Percentiles rank a stretch among this genome's conserved stretches.
phyloP scores from a whole-genome alignment of 2,113 vertebrate genomes.

The Rhea pennata region DNA sequence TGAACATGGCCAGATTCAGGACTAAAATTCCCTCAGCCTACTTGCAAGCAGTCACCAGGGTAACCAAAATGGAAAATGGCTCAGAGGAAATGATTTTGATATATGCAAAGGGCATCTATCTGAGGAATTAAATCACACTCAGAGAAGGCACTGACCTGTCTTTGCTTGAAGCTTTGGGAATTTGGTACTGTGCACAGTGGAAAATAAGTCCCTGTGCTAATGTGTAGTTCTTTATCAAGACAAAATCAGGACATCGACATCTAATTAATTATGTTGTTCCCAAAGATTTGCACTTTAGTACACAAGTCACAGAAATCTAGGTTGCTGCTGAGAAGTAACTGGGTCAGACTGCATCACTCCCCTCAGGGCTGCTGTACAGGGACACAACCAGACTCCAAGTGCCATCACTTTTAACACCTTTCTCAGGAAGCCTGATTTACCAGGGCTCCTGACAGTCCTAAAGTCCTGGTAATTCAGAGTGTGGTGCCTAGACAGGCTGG shows the following conservation, averaged over 20 bases:
- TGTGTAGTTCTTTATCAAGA: not conserved
- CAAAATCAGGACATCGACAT: not conserved
- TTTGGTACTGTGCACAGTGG: not conserved
- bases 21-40: not conserved
- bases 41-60: not conserved
- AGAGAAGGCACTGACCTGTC: not conserved
- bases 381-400: not conserved
- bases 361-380: rapidly evolving
- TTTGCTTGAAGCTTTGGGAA: not conserved
- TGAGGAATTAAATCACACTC: not conserved
- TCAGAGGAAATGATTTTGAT: not conserved
- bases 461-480: rapidly evolving
- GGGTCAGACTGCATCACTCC: not conserved
- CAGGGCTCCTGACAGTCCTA: not conserved
- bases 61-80: not conserved
- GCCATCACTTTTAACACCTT: not conserved
- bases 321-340: not conserved
- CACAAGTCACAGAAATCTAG: not conserved
- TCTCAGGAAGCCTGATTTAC: not conserved
- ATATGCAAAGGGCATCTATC: not conserved
- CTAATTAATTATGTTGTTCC: not conserved
- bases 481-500: rapidly evolving
- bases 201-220: not conserved
- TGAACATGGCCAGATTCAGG: rapidly evolving
- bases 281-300: constrained; percentile 3